Conservation (phyloP, 2,888 invertebrate species). For the Melanostoma mellinum region DNA sequence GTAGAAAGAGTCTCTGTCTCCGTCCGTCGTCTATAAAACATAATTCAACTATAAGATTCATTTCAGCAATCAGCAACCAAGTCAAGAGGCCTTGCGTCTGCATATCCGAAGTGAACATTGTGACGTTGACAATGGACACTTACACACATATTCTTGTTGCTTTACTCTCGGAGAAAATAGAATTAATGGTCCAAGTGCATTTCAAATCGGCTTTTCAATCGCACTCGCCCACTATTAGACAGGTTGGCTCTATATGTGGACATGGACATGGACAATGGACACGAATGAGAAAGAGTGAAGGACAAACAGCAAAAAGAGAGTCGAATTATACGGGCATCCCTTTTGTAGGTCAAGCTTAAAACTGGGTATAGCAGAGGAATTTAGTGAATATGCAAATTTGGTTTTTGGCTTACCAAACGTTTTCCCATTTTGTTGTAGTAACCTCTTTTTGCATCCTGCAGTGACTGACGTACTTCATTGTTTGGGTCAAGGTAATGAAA, state of each 20-base stretch:
- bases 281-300: no score
- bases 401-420: no score
- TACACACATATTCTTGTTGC: conserved; percentile 36
- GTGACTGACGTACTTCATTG: no score
- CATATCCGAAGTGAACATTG: conserved; percentile 46
- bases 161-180: conserved; percentile 6
- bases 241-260: not conserved
- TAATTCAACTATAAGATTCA: conserved; percentile 27
- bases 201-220: conserved; percentile 46
- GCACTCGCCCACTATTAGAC: conserved; percentile 29
- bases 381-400: no score
- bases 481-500: no score
- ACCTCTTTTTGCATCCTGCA: no score
- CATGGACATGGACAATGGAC: no score
- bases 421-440: no score
- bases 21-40: conserved; percentile 17
- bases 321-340: no score
- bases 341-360: no score
- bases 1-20: not conserved
- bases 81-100: conserved; percentile 32
- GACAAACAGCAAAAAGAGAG: no score
- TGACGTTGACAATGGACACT: conserved; percentile 50
- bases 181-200: conserved; percentile 34
- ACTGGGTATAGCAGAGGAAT: no score
- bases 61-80: conserved; percentile 17